Evolutionary conservation across 2,797 vertebrate species (phyloP), one percentile per base, ranked within the genome.

Genomic region (Parauchenoglanis punctatus): DNA sequence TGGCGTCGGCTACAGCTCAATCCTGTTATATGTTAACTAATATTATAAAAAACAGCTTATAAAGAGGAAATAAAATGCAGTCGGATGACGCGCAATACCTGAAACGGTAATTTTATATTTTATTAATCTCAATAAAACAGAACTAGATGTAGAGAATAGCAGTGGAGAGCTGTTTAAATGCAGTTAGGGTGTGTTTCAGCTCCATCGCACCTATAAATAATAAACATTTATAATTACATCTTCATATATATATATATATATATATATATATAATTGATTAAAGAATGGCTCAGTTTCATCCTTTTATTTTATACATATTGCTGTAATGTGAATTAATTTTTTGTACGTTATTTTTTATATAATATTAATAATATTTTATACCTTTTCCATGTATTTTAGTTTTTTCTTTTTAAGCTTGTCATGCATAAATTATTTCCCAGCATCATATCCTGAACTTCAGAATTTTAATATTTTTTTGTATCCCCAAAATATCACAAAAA

Each of bases 41-140:
- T 81, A 61, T 44, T 13, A 35, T 56, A 40, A 59, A 20, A 31
- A 56, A 40, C 52, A 5, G 49, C 77, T 2, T 70, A 28, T 76
- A 59, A 87, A 86, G 44, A 73, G n/a, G 3, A 31, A 91, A 88
- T 88, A 80, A 61, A 7, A 94, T 96, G 91, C 96, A 95, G 88
- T 77, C 94, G 31, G 97, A 96, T 91, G 97, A 97, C 52, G 95
- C 96, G 61, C 95, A 95, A 52, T 97, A 95, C 90, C 94, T 97
- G 58, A 97, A 97, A 89, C 97, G 97, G 97, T 98, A 94, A 96
- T 15, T 65, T 89, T 20, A 17, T 70, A 49, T 17, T 58, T 20
- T n/a, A 72, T 83, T 83, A 13, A 80, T 65, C 1, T 63, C 7
- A n/a, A 46, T 46, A 28, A 63, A 18, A 20, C 25, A 63, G 23